Base-by-base conservation (phyloP, 2,888 invertebrate genomes). In the Thymelicus lineola region DNA sequence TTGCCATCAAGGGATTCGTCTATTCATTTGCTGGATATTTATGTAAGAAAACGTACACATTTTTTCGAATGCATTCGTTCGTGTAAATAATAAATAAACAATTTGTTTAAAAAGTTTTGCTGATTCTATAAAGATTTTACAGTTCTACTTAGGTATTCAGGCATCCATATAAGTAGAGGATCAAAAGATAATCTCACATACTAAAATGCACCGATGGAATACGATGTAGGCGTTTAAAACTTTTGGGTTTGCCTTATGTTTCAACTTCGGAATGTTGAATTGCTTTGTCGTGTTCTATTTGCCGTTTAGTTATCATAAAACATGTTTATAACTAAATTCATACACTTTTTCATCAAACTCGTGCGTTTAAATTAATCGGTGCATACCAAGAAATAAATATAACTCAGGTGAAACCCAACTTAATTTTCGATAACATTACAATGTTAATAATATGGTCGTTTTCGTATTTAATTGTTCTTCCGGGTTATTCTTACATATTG, bases 231-330 rank as follows among this genome's bases (percentile, higher is more conserved):
- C 74, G 76, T 66, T 61, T 28, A 72, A 63, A 69, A 58, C 68
- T 74, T 75, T 73, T 72, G 73, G 70, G 15, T 68, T 4, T 36
- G 35, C 15, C 62, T 57, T 62, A 70, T 73, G 67, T 65, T 63
- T 55, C 57, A 69, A 75, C 71, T 75, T 74, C 46, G 76, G 77
- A 76, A 79, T 78, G 72, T 72, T 58, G 57, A 58, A 68, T 68
- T 72, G 73, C 71, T 71, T 59, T 75, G 72, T 78, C 78, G 77
- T 78, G 77, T 77, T 76, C 72, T 71, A 64, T 73, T 70, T 72
- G 69, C 74, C 71, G 75, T 76, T 61, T 75, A 68, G 79, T 76
- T 71, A 74, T 76, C 79, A 76, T 77, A 77, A 77, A 78, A 72
- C 73, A 71, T 73, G 72, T 73, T 71, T 70, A 75, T 75, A 63